Conservation (phyloP, 2,888 invertebrate species). For the Creontiades dilutus region DNA sequence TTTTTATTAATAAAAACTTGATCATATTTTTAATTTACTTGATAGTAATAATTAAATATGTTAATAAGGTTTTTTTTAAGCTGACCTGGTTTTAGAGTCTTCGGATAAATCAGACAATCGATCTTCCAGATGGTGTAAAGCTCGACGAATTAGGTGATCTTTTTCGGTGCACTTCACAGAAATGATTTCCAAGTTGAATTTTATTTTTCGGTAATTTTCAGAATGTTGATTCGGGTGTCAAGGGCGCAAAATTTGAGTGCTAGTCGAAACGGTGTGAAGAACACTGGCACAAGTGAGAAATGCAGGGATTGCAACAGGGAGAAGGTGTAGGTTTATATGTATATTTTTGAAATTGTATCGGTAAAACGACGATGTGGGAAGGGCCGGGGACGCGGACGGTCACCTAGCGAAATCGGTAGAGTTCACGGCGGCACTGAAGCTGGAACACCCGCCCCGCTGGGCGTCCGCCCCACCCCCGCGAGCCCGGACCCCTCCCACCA, state of each 20-base stretch:
- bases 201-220: neutral
- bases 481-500: slow-evolving; percentile 25
- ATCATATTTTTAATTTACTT: too few species aligned
- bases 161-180: too few species aligned
- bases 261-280: too few species aligned
- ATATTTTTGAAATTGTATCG: neutral
- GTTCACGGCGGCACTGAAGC: slow-evolving; percentile 61
- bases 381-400: slow-evolving; percentile 20
- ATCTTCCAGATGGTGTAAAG: too few species aligned
- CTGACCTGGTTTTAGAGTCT: too few species aligned
- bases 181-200: too few species aligned
- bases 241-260: neutral
- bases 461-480: slow-evolving; percentile 27
- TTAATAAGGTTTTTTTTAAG: too few species aligned
- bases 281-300: neutral
- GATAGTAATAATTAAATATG: too few species aligned
- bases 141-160: too few species aligned
- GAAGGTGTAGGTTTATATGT: neutral
- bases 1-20: too few species aligned
- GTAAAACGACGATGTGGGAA: neutral
- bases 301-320: neutral
- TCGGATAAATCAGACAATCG: too few species aligned
- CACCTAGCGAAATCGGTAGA: slow-evolving; percentile 29
- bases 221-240: neutral
- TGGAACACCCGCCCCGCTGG: slow-evolving; percentile 24